Percentiles rank a stretch among this genome's conserved stretches.
Conservation (phyloP, 1,140 invertebrate species). For the Pachyrhynchus sulphureomaculatus region DNA sequence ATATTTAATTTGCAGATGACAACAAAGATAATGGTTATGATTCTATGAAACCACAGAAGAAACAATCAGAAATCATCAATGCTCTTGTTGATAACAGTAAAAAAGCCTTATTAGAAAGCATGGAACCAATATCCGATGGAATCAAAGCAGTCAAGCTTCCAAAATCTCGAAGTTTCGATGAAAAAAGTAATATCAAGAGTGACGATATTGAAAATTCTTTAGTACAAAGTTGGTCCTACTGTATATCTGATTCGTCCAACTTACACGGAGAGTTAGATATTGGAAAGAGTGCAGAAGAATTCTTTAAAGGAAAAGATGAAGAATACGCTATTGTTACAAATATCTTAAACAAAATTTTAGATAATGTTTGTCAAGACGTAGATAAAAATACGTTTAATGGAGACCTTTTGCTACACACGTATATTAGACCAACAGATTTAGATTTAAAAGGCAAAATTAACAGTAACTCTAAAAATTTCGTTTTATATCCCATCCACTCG, state of each 20-base stretch:
- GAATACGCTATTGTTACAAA: slow-evolving; percentile 38
- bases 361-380: slow-evolving; percentile 41
- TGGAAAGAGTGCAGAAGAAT: slow-evolving; percentile 48
- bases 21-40: slow-evolving; percentile 40
- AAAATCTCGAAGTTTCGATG: slow-evolving; percentile 51
- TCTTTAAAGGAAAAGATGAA: slow-evolving; percentile 42
- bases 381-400: slow-evolving; percentile 13
- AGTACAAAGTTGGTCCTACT: slow-evolving; percentile 50
- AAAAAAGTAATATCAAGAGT: slow-evolving; percentile 40
- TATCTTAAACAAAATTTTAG: slow-evolving; percentile 45
- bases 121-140: slow-evolving; percentile 47
- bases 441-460: slow-evolving; percentile 43
- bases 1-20: slow-evolving; percentile 26
- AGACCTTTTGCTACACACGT: neutral
- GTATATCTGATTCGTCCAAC: slow-evolving; percentile 46
- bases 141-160: slow-evolving; percentile 47
- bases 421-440: slow-evolving; percentile 36
- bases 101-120: slow-evolving; percentile 39
- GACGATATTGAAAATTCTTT: slow-evolving; percentile 41
- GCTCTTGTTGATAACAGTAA: slow-evolving; percentile 30
- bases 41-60: slow-evolving; percentile 30
- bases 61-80: slow-evolving; percentile 26
- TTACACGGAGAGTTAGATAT: slow-evolving; percentile 43
- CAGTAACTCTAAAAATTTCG: slow-evolving; percentile 50
- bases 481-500: slow-evolving; percentile 76